Conservation (phyloP, 2,797 vertebrate species). For the Phoxinus dragarum region DNA sequence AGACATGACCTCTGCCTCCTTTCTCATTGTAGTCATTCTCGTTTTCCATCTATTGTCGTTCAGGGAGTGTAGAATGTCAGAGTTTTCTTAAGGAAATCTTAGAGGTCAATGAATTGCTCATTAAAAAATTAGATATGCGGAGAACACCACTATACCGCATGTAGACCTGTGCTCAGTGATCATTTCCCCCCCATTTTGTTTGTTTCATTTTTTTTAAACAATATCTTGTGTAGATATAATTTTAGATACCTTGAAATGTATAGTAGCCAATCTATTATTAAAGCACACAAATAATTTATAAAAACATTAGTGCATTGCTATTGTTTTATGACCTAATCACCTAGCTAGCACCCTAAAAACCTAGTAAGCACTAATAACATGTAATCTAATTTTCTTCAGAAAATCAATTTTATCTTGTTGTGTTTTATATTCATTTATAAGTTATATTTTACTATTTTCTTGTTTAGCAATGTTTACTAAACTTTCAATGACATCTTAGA, state of each 20-base stretch:
- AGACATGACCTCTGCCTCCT: constrained; percentile 11
- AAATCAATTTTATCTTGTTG: background rate
- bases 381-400: background rate
- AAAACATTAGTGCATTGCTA: background rate
- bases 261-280: background rate
- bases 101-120: constrained; percentile 27
- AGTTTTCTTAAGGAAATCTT: constrained; percentile 23
- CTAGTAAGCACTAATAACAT: background rate
- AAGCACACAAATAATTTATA: constrained; percentile 15
- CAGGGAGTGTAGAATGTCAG: constrained; percentile 69
- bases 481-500: background rate
- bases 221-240: background rate
- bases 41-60: constrained; percentile 59
- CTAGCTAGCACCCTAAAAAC: background rate
- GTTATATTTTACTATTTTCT: background rate
- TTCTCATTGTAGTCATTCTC: background rate
- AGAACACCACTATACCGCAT: background rate
- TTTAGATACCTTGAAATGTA: background rate
- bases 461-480: background rate
- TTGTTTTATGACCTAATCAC: background rate
- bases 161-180: background rate
- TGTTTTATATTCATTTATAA: background rate
- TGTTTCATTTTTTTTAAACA: background rate
- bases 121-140: constrained; percentile 40
- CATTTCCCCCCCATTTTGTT: background rate